A percentile compares a stretch with the other conserved stretches of the same genome.
Evolutionary conservation across 1,140 invertebrate genomes (phyloP).

Genomic region (Batillaria attramentaria): DNA sequence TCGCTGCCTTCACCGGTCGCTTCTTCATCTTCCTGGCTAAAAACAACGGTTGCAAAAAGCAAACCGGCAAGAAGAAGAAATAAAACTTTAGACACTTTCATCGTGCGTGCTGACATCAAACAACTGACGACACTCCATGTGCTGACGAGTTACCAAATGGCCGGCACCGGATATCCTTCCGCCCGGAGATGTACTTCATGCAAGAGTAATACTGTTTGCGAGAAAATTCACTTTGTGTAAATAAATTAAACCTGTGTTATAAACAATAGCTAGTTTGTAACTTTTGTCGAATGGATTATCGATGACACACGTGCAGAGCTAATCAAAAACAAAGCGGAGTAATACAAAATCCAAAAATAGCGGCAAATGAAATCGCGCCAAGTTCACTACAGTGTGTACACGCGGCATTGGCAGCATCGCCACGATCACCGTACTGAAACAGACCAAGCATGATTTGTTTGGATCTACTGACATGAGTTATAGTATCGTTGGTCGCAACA

Average conservation of each 20-base stretch:
- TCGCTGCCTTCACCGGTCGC: neutral
- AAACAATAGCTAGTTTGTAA: neutral
- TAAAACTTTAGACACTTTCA: conserved; percentile 1
- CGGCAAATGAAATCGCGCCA: neutral
- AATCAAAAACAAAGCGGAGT: neutral
- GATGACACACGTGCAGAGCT: neutral
- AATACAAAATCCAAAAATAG: neutral
- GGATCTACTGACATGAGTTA: too few relatives aligned
- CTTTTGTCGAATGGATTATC: neutral
- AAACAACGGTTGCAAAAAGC: neutral
- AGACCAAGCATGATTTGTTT: too few relatives aligned
- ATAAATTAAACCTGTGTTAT: neutral
- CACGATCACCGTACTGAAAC: too few relatives aligned
- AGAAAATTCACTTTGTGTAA: neutral
- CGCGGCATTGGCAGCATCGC: too few relatives aligned
- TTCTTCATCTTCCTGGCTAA: conserved; percentile 1
- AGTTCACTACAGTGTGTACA: too few relatives aligned
- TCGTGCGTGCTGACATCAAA: neutral
- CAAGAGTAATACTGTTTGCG: neutral
- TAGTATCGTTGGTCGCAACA: too few relatives aligned
- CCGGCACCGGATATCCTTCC: neutral
- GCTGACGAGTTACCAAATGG: neutral
- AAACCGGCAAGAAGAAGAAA: neutral
- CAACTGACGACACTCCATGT: neutral
- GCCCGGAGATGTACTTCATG: neutral